Base-by-base conservation (phyloP, 1,140 invertebrate species). In the Orussus abietinus region DNA sequence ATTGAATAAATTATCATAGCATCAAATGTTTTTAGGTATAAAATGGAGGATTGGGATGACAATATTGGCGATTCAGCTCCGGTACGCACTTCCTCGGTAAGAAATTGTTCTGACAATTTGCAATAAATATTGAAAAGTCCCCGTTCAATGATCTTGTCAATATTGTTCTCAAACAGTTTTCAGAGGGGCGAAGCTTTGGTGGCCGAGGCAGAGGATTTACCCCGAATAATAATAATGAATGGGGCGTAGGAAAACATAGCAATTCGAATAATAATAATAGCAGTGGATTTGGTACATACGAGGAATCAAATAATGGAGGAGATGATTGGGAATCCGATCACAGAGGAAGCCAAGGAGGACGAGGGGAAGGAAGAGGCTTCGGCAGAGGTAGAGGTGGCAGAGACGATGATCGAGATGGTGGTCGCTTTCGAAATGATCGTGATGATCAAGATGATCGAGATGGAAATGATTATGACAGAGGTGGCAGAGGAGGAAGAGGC, bases 171-270 rank as follows among this genome's bases (percentile, higher is more conserved):
- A 34, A 29, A 15, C 17, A 66, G 55, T 40, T 39, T 29, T 45
- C 50, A 0, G 51, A 54, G 19, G 44, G 32, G 14, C 62, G 60
- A 4, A 47, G 42, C 10, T 47, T 49, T 26, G 60, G 47, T 19
- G 51, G 61, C 5, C 55, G 50, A 34, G 66, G 66, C 9, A 46
- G 65, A 25, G 64, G 64, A 0, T 57, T 52, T 19, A 41, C 45
- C 25, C 1, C 41, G 1, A 41, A 37, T 1, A 40, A 46, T 1
- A 48, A 53, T 26, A 54, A 59, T 21, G 18, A 47, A 4, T 49
- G 29, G 17, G 35, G 11, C 3, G 26, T 15, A 22, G 11, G 11
- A 19, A 19, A 44, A 5, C 40, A 14, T 9, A 49, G 48, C 29
- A 10, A 17, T 15, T 37, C 26, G 32, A 32, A 29, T 21, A 11